phyloP scores from a whole-genome alignment of 2,797 vertebrate species.

The Mus caroli region DNA sequence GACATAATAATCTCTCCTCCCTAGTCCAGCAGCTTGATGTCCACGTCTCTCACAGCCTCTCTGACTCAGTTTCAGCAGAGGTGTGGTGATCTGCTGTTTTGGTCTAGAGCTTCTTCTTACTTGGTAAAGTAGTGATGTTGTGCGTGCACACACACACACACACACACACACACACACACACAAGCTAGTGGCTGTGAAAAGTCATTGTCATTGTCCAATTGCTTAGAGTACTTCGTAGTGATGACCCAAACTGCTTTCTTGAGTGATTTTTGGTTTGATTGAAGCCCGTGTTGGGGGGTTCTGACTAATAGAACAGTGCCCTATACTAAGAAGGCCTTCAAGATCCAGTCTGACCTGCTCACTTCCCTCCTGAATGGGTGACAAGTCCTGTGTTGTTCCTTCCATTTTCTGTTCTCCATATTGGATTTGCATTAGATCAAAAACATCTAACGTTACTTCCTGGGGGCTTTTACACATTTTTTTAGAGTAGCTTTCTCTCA shows the following conservation, averaged over 20 bases:
- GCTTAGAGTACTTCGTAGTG: background rate
- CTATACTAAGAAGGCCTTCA: background rate
- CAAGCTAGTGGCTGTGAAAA: background rate
- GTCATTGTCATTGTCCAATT: background rate
- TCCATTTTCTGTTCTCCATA: background rate
- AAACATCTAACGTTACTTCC: background rate
- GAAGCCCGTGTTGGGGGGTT: rapidly evolving
- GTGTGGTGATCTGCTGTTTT: background rate
- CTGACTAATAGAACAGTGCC: background rate
- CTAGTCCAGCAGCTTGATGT: background rate
- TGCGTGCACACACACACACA: too few relatives aligned
- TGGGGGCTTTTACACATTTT: background rate
- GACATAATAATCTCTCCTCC: background rate
- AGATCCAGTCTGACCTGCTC: background rate
- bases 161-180: too few relatives aligned
- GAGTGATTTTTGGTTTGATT: background rate
- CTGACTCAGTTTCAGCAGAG: background rate
- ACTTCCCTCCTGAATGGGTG: background rate
- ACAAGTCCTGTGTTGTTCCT: background rate
- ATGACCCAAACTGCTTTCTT: background rate
- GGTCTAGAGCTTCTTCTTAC: too few relatives aligned
- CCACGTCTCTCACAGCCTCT: background rate
- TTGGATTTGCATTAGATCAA: background rate
- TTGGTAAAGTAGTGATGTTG: background rate
- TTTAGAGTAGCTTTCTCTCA: background rate